A percentile compares a stretch with the other conserved stretches of the same genome.
Conservation (phyloP, 2,797 vertebrate genomes). For the Gymnothorax reevesii region DNA sequence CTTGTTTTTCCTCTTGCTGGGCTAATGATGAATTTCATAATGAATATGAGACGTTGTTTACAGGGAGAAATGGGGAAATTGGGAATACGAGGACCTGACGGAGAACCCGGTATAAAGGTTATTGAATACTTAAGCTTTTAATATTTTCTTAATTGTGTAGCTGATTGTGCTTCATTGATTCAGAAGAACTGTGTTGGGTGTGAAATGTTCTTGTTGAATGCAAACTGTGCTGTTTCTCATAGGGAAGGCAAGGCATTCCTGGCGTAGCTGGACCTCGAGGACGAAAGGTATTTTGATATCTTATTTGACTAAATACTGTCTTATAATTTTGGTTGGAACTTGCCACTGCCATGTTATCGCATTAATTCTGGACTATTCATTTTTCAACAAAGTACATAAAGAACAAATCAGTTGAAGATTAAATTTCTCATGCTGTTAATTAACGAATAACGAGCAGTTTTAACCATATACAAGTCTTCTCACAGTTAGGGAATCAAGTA, state of each 20-base stretch:
- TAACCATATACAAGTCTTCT: no score
- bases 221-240: constrained; percentile 31
- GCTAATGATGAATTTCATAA: not conserved
- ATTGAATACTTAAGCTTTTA: constrained; percentile 61
- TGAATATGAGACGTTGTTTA: constrained; percentile 20
- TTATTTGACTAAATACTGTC: not conserved
- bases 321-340: not conserved
- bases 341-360: not conserved
- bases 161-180: not conserved
- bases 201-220: not conserved
- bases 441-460: no score
- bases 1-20: not conserved
- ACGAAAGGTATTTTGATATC: constrained; percentile 56
- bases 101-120: constrained; percentile 82
- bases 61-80: constrained; percentile 74
- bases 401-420: not conserved
- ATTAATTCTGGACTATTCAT: not conserved
- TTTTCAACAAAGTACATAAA: not conserved
- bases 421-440: not conserved
- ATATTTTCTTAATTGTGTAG: constrained; percentile 18
- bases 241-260: constrained; percentile 63
- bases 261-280: constrained; percentile 67
- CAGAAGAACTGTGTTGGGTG: not conserved
- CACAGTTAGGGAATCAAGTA: not conserved
- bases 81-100: constrained; percentile 69